phyloP scores from a whole-genome alignment of 2,888 invertebrate genomes.

The Aleiodes testaceus region DNA sequence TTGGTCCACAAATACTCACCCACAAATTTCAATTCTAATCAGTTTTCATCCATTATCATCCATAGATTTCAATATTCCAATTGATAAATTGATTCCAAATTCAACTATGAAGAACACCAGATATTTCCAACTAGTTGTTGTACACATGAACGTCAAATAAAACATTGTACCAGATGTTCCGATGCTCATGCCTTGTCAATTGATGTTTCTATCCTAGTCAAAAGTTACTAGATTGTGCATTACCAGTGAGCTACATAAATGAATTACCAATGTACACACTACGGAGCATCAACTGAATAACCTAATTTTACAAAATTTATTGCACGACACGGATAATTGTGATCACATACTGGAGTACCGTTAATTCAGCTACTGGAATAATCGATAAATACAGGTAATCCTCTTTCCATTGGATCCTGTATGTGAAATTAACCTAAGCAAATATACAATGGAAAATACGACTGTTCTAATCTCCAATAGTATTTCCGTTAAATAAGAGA shows the following conservation, averaged over 20 bases:
- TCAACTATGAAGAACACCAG: slow-evolving; percentile 2
- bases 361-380: slow-evolving; percentile 19
- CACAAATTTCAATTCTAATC: slow-evolving; percentile 1
- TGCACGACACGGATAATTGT: slow-evolving; percentile 49
- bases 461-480: slow-evolving; percentile 14
- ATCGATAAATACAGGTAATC: slow-evolving; percentile 25
- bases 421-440: slow-evolving; percentile 10
- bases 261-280: no score
- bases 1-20: neutral
- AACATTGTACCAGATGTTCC: no score
- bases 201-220: no score
- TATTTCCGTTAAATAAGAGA: slow-evolving; percentile 16
- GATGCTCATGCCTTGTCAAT: no score
- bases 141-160: no score
- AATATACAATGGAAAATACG: slow-evolving; percentile 20
- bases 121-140: no score
- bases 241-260: no score
- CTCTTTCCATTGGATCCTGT: slow-evolving; percentile 1
- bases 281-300: slow-evolving; percentile 52
- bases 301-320: slow-evolving; percentile 61
- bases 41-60: slow-evolving; percentile 15
- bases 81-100: slow-evolving; percentile 29
- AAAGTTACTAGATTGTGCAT: no score
- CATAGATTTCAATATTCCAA: slow-evolving; percentile 37
- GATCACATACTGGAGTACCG: slow-evolving; percentile 14